Conservation (phyloP, 2,797 vertebrate genomes). For the Chelon auratus region DNA sequence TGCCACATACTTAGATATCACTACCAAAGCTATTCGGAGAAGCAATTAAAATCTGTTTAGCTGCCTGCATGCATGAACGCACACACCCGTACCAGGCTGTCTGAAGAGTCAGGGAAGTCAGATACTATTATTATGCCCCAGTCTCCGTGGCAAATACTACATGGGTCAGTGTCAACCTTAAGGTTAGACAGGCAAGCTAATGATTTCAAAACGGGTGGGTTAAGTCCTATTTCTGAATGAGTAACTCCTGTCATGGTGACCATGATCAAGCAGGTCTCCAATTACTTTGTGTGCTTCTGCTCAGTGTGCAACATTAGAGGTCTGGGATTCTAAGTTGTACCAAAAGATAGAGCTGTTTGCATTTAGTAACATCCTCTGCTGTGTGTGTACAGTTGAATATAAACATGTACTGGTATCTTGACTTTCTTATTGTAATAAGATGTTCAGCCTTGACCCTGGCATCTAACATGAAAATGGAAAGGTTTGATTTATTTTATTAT, state of each 20-base stretch:
- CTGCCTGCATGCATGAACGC: slow-evolving; percentile 71
- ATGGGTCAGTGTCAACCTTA: slow-evolving; percentile 60
- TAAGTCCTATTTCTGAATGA: slow-evolving; percentile 23
- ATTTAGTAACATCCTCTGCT: not conserved
- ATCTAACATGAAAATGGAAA: not conserved
- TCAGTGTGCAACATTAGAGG: not conserved
- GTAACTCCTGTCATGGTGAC: slow-evolving; percentile 15
- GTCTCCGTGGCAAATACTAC: slow-evolving; percentile 68
- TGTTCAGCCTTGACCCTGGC: not conserved
- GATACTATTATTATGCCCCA: slow-evolving; percentile 78
- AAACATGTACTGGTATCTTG: not conserved
- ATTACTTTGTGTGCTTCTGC: slow-evolving; percentile 1
- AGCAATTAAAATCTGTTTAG: slow-evolving; percentile 83
- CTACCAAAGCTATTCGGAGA: slow-evolving; percentile 78
- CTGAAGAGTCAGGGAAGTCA: slow-evolving; percentile 70
- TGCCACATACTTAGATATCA: slow-evolving; percentile 77
- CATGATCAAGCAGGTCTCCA: slow-evolving; percentile 13
- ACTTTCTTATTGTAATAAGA: not conserved
- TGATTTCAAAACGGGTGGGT: slow-evolving; percentile 47
- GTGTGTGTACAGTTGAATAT: not conserved
- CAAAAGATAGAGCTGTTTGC: slow-evolving; percentile 1
- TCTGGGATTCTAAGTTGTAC: not conserved
- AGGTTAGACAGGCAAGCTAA: slow-evolving; percentile 53
- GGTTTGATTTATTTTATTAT: not conserved
- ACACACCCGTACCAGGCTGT: slow-evolving; percentile 67